Evolutionary conservation across 2,113 vertebrate genomes (phyloP), one percentile per base, ranked within the genome.

Genomic region (Cnemophilus loriae): DNA sequence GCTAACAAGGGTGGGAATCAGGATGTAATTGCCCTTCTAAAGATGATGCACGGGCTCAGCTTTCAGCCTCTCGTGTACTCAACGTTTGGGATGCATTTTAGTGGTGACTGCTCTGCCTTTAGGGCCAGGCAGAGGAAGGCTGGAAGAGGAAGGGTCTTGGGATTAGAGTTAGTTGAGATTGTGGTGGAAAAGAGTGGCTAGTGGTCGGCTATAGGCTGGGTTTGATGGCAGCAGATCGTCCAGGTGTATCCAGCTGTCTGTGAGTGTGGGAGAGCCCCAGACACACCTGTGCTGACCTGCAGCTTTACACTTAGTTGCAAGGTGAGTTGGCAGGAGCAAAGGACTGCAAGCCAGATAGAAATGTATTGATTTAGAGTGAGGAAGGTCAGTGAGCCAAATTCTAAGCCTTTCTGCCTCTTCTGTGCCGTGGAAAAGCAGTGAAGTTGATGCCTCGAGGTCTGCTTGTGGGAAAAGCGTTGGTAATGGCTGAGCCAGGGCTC

Each of bases 151-250:
- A 12, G 19, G 27, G 17, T 35, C 0, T 3, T 24, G 52, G 59
- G 30, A 44, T 30, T 41, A 44, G 33, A 3, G 0, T 59, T 30
- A n/a, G 7, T 39, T 49, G 52, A 59, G 67, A 69, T 4, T 2
- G 2, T 13, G 67, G 24, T 49, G 49, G 57, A 41, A 37, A n/a
- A 57, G 50, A 24, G 65, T 13, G 60, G 49, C 26, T 59, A 65
- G 22, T 57, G 70, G 32, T 28, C 0, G 0, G 32, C 39, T 0
- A 0, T 13, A 0, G 6, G 52, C 21, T 53, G 71, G 41, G 11
- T 69, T 76, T 89, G 83, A 39, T 74, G 83, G 59, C 37, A 90
- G 46, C 65, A 64, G 73, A 47, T 18, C 23, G 11, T 42, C 9
- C 0, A 6, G 56, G 12, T 2, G 3, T n/a, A 6, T 41, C 33